phyloP scores from a whole-genome alignment of 2,797 vertebrate genomes.

The Scolopax rusticola region DNA sequence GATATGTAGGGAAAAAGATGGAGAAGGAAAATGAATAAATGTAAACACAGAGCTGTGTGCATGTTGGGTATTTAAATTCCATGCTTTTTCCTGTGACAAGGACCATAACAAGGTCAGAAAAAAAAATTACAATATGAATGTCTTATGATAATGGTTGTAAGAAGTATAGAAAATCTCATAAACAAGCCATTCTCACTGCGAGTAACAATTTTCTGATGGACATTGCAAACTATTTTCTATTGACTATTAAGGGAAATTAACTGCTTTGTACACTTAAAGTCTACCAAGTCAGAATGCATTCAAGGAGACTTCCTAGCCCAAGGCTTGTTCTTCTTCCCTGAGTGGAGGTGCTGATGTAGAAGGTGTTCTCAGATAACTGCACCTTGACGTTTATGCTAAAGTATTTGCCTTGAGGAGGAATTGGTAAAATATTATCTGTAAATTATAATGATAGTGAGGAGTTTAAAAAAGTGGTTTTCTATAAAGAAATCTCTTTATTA shows the following conservation, averaged over 20 bases:
- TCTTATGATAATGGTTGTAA: not conserved
- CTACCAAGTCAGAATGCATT: not conserved
- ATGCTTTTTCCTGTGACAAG: not conserved
- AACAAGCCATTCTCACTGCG: not conserved
- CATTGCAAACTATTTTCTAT: not conserved
- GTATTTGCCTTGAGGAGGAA: conserved; percentile 4
- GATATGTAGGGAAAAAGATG: not conserved
- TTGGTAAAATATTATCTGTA: not conserved
- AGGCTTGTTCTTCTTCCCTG: not conserved
- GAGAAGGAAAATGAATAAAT: not conserved
- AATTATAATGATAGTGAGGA: not conserved
- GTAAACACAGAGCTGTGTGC: not conserved
- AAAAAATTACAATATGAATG: not conserved
- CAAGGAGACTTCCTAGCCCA: not conserved
- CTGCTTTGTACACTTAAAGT: not conserved
- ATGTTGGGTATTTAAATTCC: not conserved
- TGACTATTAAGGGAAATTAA: not conserved
- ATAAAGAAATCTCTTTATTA: conserved; percentile 18
- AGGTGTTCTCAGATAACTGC: not conserved
- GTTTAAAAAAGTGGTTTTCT: not conserved
- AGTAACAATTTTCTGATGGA: not conserved
- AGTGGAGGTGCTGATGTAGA: not conserved
- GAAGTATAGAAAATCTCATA: not conserved
- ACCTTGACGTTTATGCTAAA: not conserved
- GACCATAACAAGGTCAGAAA: not conserved